These are phyloP conservation scores for Eurystomus glaucurus DNA, from an alignment of 2,797 vertebrate species.

Conservation along the genomic window DNA sequence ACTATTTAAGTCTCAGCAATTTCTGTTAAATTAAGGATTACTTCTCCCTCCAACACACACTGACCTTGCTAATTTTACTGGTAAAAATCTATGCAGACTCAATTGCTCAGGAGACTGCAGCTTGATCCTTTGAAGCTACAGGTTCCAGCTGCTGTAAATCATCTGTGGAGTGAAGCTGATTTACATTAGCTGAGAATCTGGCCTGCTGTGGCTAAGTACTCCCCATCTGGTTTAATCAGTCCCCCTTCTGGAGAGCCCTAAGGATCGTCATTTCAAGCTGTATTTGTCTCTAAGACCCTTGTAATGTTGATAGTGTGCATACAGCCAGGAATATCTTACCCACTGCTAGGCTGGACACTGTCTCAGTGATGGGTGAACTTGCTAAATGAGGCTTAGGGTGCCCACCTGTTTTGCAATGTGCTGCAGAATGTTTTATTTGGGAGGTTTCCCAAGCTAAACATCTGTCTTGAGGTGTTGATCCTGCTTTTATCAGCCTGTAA, in stretches of 20 bases:
- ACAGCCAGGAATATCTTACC: background rate
- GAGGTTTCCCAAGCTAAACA: background rate
- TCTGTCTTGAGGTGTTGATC: background rate
- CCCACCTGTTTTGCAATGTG: background rate
- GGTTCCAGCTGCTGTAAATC: constrained; percentile 51
- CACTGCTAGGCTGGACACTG: background rate
- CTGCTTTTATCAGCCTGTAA: constrained; percentile 6
- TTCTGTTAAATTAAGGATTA: constrained; percentile 59
- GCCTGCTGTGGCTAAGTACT: constrained; percentile 40
- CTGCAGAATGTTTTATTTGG: background rate
- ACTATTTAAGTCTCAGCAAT: constrained; percentile 59
- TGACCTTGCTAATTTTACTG: constrained; percentile 53
- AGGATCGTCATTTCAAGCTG: background rate
- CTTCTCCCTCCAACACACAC: background rate
- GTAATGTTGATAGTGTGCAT: background rate
- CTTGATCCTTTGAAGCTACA: constrained; percentile 26
- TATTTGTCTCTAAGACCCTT: background rate
- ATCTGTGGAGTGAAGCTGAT: constrained; percentile 6
- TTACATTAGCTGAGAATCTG: constrained; percentile 30
- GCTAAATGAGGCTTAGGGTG: background rate
- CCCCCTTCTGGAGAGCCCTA: constrained; percentile 27
- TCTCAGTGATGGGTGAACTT: background rate
- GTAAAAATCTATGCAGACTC: constrained; percentile 50
- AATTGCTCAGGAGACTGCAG: constrained; percentile 35
- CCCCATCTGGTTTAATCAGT: constrained; percentile 55